phyloP scores from a whole-genome alignment of 2,113 vertebrate genomes.

The Callithrix jacchus region DNA sequence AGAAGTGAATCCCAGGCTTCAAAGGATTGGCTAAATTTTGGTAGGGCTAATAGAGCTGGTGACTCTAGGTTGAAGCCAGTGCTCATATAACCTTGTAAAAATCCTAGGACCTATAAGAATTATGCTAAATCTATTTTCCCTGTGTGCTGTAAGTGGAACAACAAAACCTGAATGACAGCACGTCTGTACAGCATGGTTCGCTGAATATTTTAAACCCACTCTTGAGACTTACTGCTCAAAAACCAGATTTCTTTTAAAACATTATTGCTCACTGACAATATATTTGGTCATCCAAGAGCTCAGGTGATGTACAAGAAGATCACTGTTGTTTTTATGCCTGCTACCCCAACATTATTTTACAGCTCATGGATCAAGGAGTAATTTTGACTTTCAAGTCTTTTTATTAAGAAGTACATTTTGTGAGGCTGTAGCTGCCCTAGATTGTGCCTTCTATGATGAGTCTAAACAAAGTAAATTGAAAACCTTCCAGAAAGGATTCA shows the following conservation, averaged over 20 bases:
- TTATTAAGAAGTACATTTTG: background rate
- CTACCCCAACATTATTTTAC: background rate
- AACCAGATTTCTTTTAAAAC: background rate
- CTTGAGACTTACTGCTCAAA: background rate
- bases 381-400: background rate
- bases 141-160: background rate
- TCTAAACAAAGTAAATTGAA: background rate
- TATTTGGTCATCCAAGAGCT: background rate
- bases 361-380: background rate
- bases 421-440: background rate
- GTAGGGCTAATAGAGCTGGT: background rate
- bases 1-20: background rate
- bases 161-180: background rate
- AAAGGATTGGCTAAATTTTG: background rate
- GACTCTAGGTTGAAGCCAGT: background rate
- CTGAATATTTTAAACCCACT: background rate
- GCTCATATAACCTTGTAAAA: background rate
- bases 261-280: background rate
- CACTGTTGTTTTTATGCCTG: background rate
- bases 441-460: background rate
- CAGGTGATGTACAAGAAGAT: background rate
- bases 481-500: background rate
- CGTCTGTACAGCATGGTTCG: background rate
- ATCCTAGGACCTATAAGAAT: background rate
- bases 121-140: background rate